Evolutionary conservation across 2,797 vertebrate genomes (phyloP).

Genomic region (Erethizon dorsatum): DNA sequence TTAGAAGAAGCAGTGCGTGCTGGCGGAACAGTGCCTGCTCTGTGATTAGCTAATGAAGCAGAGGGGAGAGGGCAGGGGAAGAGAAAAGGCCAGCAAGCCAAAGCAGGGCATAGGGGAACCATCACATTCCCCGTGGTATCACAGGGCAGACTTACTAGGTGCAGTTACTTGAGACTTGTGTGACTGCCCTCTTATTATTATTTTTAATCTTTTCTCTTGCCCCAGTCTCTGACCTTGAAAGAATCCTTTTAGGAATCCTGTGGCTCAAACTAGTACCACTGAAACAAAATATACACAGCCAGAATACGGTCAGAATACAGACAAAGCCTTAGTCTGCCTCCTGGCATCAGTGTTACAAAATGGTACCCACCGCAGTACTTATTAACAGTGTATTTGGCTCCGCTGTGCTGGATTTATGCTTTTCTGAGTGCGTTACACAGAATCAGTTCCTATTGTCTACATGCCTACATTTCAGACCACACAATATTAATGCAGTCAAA

Average conservation of each 20-base stretch:
- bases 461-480: conserved; percentile 59
- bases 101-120: background rate
- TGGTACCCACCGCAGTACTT: background rate
- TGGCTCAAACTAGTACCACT: background rate
- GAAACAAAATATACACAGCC: background rate
- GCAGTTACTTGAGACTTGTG: background rate
- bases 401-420: background rate
- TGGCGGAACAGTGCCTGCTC: conserved; percentile 82
- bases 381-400: background rate
- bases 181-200: background rate
- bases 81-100: conserved; percentile 29
- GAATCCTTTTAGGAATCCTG: background rate
- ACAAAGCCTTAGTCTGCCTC: background rate
- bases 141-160: too few relatives aligned
- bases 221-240: background rate
- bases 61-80: conserved; percentile 69
- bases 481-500: conserved; percentile 56
- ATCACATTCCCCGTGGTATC: background rate
- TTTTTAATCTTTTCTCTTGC: background rate
- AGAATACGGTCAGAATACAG: background rate
- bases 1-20: conserved; percentile 81
- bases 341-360: background rate
- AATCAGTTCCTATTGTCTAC: conserved; percentile 35
- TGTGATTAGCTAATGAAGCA: conserved; percentile 86
- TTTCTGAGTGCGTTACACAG: conserved; percentile 56